phyloP scores from a whole-genome alignment of 2,888 invertebrate species.

The Plemyria rubiginata region DNA sequence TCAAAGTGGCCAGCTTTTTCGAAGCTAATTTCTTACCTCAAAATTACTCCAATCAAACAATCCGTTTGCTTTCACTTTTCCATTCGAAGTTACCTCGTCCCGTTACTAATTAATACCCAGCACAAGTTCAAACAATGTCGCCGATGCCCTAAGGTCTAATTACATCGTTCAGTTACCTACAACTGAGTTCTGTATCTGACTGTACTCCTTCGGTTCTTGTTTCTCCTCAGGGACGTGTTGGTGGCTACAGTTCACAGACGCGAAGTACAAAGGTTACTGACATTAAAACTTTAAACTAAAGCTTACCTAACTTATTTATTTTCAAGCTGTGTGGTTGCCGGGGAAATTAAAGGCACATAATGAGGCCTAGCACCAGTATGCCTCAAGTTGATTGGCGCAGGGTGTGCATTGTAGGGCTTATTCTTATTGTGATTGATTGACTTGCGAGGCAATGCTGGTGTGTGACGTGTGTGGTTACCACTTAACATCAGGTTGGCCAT shows the following conservation, averaged over 20 bases:
- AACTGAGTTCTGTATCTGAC: slow-evolving; percentile 36
- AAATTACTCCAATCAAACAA: slow-evolving; percentile 45
- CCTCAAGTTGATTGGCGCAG: too few relatives aligned
- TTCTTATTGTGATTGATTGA: too few relatives aligned
- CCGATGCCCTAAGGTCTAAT: slow-evolving; percentile 59
- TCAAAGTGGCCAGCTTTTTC: slow-evolving; percentile 11
- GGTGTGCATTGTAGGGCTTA: too few relatives aligned
- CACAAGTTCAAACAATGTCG: slow-evolving; percentile 56
- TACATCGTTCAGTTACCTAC: slow-evolving; percentile 48
- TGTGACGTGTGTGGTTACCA: too few relatives aligned
- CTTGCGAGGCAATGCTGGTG: too few relatives aligned
- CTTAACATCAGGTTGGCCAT: too few relatives aligned
- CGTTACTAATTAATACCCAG: slow-evolving; percentile 60
- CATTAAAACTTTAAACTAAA: too few relatives aligned
- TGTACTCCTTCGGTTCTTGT: slow-evolving; percentile 21
- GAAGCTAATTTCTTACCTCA: slow-evolving; percentile 14
- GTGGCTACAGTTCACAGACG: slow-evolving; percentile 19
- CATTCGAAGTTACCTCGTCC: slow-evolving; percentile 43
- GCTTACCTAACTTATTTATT: too few relatives aligned
- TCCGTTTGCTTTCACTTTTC: slow-evolving; percentile 51
- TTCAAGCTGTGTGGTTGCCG: too few relatives aligned
- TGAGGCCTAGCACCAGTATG: too few relatives aligned
- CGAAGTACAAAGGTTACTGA: slow-evolving; percentile 8
- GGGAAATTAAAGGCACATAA: too few relatives aligned
- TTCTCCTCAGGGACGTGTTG: slow-evolving; percentile 22